Base-by-base conservation (phyloP, 2,113 vertebrate genomes). In the Lophotis ruficrista region DNA sequence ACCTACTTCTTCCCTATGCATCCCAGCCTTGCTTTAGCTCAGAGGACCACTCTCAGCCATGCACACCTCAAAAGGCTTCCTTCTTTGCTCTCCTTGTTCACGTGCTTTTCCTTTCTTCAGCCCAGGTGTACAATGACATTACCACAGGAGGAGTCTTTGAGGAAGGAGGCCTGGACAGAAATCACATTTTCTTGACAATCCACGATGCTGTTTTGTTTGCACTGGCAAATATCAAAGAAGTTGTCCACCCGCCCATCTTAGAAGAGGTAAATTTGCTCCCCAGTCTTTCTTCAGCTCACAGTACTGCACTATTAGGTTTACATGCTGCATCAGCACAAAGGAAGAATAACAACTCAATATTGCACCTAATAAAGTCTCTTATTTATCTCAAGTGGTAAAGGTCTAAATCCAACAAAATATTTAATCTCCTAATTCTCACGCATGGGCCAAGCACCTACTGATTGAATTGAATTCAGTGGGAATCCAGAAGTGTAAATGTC, bases 61-160 rank as follows among this genome's bases (percentile, higher is more conserved):
- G 11, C 22, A 66, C 31, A 30, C 33, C 86, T 75, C 53, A 41
- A 30, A 31, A 69, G 11, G 31, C 31, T 37, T 43, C 70, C 33
- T 69, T 31, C 76, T 80, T 45, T 38, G 43, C 60, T 66, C 31
- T n/a, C 31, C 47, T 76, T 1, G 0, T 47, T 94, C 78, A 97
- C 0, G 3, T 37, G 24, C 56, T 61, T 89, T 22, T 43, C 72
- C 83, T 80, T 65, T 79, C 62, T 96, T 54, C 97, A 99, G 99
- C 99, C 90, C 99, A 99, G 98, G 99, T 99, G 81, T 99, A 98
- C 90, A 96, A 99, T 4, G 99, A 99, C 75, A 98, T 99, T 68
- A 98, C 98, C 95, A 95, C 94, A 0, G 99, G 99, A 5, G 99
- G 99, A n/a, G 98, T 98, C 51, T 99, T 99, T 89, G 98, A 99